Percentiles rank a stretch among this genome's conserved stretches.
phyloP scores from a whole-genome alignment of 1,140 invertebrate species.

The Macrosteles quadrilineatus region DNA sequence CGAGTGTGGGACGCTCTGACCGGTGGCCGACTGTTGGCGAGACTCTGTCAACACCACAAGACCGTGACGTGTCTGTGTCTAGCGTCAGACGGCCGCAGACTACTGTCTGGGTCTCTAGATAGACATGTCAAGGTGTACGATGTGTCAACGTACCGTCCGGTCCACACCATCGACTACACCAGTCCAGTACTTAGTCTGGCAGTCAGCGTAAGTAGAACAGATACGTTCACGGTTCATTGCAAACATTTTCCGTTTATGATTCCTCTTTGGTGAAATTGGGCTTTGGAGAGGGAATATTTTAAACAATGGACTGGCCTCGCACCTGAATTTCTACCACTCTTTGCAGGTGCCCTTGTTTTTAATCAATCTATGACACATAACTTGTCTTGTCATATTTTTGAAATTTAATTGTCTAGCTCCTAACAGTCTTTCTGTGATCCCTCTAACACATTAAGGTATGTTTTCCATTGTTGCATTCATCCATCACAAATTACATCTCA shows the following conservation, averaged over 20 bases:
- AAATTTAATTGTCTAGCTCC: no score
- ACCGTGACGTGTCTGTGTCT: constrained; percentile 84
- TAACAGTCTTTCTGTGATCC: background rate
- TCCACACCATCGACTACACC: constrained; percentile 88
- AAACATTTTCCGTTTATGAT: constrained; percentile 6
- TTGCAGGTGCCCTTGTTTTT: no score
- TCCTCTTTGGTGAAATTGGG: no score
- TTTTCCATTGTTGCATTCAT: background rate
- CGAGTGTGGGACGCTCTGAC: constrained; percentile 92
- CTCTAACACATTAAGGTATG: background rate
- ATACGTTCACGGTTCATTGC: background rate
- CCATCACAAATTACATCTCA: no score
- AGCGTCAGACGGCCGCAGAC: constrained; percentile 73
- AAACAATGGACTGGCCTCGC: no score
- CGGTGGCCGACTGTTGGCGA: constrained; percentile 79
- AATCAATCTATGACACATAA: no score
- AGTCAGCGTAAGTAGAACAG: constrained; percentile 61
- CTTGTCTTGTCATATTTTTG: no score
- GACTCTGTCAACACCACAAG: constrained; percentile 88
- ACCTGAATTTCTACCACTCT: no score
- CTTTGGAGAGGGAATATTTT: no score
- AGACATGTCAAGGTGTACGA: constrained; percentile 95
- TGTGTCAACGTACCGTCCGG: constrained; percentile 78
- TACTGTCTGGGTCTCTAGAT: constrained; percentile 90
- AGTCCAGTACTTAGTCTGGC: constrained; percentile 88